Evolutionary conservation across 2,797 vertebrate genomes (phyloP), one percentile per base, ranked within the genome.

Genomic region (Falco cherrug): DNA sequence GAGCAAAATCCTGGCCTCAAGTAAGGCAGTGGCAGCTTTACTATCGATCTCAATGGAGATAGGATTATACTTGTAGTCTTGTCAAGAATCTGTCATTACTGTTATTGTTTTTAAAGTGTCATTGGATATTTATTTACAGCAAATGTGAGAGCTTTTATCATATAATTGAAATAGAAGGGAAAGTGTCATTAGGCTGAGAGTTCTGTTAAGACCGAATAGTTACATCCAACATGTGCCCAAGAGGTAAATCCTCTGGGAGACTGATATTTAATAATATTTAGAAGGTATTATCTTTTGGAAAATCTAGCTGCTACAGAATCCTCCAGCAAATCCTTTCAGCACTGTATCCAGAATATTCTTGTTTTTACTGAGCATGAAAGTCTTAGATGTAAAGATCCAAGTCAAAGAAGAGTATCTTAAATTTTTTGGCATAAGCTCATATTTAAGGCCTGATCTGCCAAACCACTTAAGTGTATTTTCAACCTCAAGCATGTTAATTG

Each of bases 381-480:
- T 79, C 75, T 79, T 76, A 82, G 28, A 59, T 47, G 22, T 48
- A 70, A 83, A 87, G 39, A 94, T 39, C 39, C 80, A 93, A 87
- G 67, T 45, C 51, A 84, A 90, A 45, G 41, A 87, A 45, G 16
- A 88, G 2, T 59, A 56, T 60, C 47, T 87, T 56, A 77, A 87
- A 87, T 63, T 90, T 89, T 60, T 67, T 93, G 63, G 51, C 64
- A 73, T 67, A 74, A 59, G 26, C 35, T 77, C 9, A 6, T 84
- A 54, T 87, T 84, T 93, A 92, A 93, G 65, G 29, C 26, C 84
- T 47, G 37, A 83, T 89, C 89, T 93, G 84, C 95, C 57, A 89
- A 95, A 80, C n/a, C 64, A 70, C 56, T 80, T 87, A 83, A 71
- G 67, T 70, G 18, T 60, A 71, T 91, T 89, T 92, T 94, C 61